Conservation (phyloP, 2,113 vertebrate species). For the Brachypodius melanocephalos region DNA sequence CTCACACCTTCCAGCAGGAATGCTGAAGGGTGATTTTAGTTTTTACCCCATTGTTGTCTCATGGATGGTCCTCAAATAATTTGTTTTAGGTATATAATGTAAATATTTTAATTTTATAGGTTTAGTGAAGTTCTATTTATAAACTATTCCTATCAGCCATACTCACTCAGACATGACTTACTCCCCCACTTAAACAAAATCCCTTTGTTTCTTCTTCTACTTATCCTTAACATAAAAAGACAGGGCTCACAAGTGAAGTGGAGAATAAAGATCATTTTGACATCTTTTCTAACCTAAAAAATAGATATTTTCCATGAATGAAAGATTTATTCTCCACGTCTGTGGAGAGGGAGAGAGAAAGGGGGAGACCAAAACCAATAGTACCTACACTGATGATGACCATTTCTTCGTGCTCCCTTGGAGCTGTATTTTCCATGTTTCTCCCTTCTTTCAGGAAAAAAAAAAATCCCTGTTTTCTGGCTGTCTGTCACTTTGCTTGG, state of each 20-base stretch:
- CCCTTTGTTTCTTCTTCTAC: neutral
- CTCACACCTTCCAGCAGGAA: neutral
- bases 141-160: neutral
- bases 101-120: neutral
- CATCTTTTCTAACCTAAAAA: neutral
- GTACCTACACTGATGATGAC: neutral
- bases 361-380: neutral
- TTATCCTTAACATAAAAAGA: neutral
- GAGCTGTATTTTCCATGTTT: neutral
- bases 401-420: neutral
- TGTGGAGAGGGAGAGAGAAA: neutral
- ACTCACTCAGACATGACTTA: neutral
- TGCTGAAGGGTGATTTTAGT: neutral
- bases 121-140: neutral
- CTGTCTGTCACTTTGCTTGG: neutral
- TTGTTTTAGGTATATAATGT: neutral
- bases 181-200: neutral
- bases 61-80: neutral
- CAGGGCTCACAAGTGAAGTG: neutral
- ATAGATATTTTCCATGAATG: neutral
- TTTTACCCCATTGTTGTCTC: neutral
- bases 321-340: neutral
- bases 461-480: neutral
- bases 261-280: neutral
- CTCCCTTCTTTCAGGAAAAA: neutral